These are phyloP conservation scores for Trichomalopsis sarcophagae DNA, from an alignment of 1,140 invertebrate species.

Conservation along the genomic window DNA sequence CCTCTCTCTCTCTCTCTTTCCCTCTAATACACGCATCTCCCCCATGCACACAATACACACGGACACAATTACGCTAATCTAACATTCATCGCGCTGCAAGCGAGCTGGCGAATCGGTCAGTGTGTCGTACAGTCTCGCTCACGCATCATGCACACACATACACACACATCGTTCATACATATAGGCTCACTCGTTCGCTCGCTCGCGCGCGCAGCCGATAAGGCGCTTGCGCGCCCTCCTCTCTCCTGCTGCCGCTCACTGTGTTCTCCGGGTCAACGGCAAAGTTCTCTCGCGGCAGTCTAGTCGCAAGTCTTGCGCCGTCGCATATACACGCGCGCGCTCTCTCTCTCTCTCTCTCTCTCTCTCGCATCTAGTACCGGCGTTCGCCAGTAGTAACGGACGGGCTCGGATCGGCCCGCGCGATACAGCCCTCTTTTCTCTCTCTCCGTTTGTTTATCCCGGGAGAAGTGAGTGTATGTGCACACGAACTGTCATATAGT, in stretches of 20 bases:
- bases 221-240: conserved; percentile 30
- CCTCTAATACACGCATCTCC: neutral
- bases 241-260: neutral
- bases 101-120: neutral
- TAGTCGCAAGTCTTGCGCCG: conserved; percentile 21
- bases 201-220: neutral
- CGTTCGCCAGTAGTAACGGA: neutral
- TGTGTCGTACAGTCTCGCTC: neutral
- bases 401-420: neutral
- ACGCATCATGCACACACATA: neutral
- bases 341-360: neutral
- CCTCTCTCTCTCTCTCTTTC: neutral
- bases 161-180: neutral
- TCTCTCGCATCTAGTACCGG: neutral
- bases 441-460: neutral
- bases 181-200: neutral
- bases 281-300: conserved; percentile 12
- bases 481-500: no score
- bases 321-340: neutral
- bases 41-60: no score
- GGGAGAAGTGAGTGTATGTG: no score
- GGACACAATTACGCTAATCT: neutral
- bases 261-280: conserved; percentile 33
- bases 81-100: neutral
- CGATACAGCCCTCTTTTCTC: neutral